phyloP scores from a whole-genome alignment of 2,888 invertebrate genomes.

The Plutella xylostella region DNA sequence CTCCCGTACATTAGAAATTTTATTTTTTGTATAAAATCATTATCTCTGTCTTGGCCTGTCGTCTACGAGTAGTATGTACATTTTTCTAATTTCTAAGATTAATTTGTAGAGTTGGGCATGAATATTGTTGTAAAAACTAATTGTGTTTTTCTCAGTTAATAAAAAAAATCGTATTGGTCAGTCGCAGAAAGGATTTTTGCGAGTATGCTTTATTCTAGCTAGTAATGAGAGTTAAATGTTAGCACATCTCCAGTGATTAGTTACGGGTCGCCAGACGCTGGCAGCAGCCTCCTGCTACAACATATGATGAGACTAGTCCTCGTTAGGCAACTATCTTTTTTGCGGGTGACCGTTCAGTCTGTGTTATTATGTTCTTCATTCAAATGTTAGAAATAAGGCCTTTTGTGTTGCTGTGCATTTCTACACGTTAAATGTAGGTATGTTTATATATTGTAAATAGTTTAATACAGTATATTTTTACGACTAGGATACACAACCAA shows the following conservation, averaged over 20 bases:
- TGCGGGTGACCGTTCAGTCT: conserved; percentile 57
- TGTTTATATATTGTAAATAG: conserved; percentile 67
- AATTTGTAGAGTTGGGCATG: neutral
- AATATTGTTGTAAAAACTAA: conserved; percentile 33
- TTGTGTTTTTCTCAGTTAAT: conserved; percentile 59
- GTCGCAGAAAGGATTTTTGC: conserved; percentile 34
- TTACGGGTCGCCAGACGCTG: neutral
- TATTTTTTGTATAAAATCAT: conserved; percentile 68
- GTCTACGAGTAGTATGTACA: conserved; percentile 58
- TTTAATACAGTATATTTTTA: conserved; percentile 68
- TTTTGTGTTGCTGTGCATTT: conserved; percentile 69
- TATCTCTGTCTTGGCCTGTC: conserved; percentile 69
- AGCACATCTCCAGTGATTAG: neutral
- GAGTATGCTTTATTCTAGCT: neutral
- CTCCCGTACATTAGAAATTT: conserved; percentile 63
- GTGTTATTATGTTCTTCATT: conserved; percentile 66
- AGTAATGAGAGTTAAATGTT: too few species aligned
- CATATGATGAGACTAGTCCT: neutral
- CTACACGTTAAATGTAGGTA: conserved; percentile 72
- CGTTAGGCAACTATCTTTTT: conserved; percentile 37
- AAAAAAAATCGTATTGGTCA: conserved; percentile 40
- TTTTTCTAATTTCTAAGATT: conserved; percentile 27
- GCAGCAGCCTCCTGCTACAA: neutral
- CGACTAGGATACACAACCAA: conserved; percentile 71
- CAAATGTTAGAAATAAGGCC: conserved; percentile 52